These are phyloP conservation scores for Zaprionus bogoriensis DNA, from an alignment of 2,888 invertebrate genomes.

Conservation along the genomic window DNA sequence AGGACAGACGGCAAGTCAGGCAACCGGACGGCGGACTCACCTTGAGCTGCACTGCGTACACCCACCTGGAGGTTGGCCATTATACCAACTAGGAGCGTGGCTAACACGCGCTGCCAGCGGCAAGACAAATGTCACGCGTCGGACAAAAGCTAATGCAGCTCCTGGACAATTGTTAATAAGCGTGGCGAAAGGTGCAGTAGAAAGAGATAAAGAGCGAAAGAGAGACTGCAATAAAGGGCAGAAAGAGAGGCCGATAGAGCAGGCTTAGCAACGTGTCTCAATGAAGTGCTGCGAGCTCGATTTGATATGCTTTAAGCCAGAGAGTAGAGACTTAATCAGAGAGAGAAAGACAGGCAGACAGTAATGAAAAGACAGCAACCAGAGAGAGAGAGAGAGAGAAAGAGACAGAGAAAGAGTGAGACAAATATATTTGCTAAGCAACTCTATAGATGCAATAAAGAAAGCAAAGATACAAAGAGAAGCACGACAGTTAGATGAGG, in stretches of 20 bases:
- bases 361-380: not conserved
- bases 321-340: not conserved
- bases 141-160: constrained; percentile 29
- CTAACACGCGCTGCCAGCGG: constrained; percentile 40
- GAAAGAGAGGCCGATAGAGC: not conserved
- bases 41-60: constrained; percentile 57
- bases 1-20: constrained; percentile 5
- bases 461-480: no score
- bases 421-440: no score
- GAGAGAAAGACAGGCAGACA: not conserved
- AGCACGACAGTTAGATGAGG: no score
- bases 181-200: constrained; percentile 32
- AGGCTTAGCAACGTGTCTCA: not conserved
- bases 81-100: constrained; percentile 67
- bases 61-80: constrained; percentile 73
- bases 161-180: constrained; percentile 47
- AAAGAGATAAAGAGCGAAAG: not conserved
- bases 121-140: constrained; percentile 68
- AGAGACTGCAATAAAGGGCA: no score
- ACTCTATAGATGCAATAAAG: no score
- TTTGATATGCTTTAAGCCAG: not conserved
- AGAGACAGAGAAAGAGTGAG: not conserved
- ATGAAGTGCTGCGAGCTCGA: not conserved
- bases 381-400: no score
- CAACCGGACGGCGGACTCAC: constrained; percentile 22